Percentiles rank a stretch among this genome's conserved stretches.
Evolutionary conservation across 1,140 invertebrate species (phyloP).

Genomic region (Drosophila prosaltans): DNA sequence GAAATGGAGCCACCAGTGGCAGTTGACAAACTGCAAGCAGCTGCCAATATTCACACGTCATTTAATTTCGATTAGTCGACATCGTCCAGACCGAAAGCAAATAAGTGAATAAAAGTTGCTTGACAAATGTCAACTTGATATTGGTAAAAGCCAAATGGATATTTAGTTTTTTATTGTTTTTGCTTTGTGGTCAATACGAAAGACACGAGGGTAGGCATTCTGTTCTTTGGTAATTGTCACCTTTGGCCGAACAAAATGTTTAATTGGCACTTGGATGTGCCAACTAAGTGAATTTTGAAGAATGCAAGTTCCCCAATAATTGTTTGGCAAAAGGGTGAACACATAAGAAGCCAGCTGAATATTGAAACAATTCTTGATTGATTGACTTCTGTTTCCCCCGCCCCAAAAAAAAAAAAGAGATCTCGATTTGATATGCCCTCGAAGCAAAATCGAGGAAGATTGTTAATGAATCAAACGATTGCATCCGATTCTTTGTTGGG

Average conservation of each 20-base stretch:
- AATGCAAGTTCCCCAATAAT: conserved; percentile 29
- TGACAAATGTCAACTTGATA: conserved; percentile 30
- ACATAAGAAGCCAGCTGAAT: conserved; percentile 1
- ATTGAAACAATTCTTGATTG: conserved; percentile 5
- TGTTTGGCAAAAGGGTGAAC: background rate
- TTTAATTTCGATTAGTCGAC: conserved; percentile 77
- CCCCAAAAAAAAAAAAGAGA: background rate
- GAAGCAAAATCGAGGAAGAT: conserved; percentile 2
- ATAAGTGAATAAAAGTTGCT: conserved; percentile 33
- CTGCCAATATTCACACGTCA: conserved; percentile 79
- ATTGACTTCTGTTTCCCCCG: conserved; percentile 14
- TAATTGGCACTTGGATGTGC: conserved; percentile 68
- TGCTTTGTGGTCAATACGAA: conserved; percentile 49
- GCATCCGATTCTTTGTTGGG: conserved; percentile 27
- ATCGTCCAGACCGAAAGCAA: conserved; percentile 47
- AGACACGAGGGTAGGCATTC: background rate
- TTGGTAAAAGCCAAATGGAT: conserved; percentile 47
- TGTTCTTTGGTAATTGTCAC: conserved; percentile 66
- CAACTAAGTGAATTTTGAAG: conserved; percentile 15
- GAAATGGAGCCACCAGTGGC: conserved; percentile 55
- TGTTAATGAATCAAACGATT: conserved; percentile 40
- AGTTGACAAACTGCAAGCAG: conserved; percentile 61
- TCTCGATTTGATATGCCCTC: conserved; percentile 22
- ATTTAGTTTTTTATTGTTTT: too few species aligned
- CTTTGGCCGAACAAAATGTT: conserved; percentile 64